Conservation (phyloP, 2,888 invertebrate species). For the Limnephilus lunatus region DNA sequence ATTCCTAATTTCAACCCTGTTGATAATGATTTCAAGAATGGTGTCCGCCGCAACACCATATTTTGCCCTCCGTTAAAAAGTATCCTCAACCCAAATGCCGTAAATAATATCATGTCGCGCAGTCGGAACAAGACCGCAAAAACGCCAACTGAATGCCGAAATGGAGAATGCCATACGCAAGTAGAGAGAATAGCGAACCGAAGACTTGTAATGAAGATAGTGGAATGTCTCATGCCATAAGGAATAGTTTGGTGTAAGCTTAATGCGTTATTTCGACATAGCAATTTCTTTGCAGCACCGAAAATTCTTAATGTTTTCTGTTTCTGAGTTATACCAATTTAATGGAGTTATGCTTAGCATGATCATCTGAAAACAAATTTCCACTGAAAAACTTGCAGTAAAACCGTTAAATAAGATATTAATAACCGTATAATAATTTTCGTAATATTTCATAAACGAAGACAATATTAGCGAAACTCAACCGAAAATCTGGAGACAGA, state of each 20-base stretch:
- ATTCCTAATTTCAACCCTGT: neutral
- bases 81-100: neutral
- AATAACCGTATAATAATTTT: no score
- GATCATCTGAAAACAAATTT: no score
- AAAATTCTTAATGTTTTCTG: neutral
- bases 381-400: no score
- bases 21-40: conserved; percentile 18
- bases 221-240: neutral
- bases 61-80: neutral
- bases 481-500: no score
- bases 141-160: neutral
- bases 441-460: no score
- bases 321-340: neutral
- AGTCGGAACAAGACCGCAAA: neutral
- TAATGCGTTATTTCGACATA: neutral
- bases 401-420: no score
- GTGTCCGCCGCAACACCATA: neutral
- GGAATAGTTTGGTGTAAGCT: neutral
- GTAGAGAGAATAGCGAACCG: neutral
- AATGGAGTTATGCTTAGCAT: no score
- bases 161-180: neutral
- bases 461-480: no score
- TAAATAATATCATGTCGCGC: conserved; percentile 22
- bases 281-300: neutral
- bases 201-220: neutral